phyloP scores from a whole-genome alignment of 2,797 vertebrate genomes.

The Clarias pachynema region DNA sequence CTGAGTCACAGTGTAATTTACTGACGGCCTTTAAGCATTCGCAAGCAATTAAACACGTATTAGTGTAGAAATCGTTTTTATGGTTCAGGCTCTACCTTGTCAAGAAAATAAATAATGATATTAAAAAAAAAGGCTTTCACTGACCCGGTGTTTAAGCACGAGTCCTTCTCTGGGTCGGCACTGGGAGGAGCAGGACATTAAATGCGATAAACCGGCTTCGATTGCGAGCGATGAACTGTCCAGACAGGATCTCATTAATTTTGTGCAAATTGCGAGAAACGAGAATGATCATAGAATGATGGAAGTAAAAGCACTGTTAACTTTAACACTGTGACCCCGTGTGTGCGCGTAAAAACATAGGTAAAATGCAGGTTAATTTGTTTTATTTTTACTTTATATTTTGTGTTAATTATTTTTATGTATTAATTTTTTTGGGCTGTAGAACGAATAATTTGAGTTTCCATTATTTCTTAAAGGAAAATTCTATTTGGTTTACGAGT shows the following conservation, averaged over 20 bases:
- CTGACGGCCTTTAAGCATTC: constrained; percentile 12
- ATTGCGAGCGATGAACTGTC: too few species aligned
- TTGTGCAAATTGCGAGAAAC: not conserved
- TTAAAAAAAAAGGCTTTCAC: not conserved
- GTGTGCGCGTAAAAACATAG: too few species aligned
- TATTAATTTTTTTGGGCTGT: too few species aligned
- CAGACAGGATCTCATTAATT: not conserved
- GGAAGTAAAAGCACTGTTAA: not conserved
- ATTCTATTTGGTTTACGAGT: too few species aligned
- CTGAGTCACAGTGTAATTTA: constrained; percentile 23
- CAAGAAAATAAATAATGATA: not conserved
- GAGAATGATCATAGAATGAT: not conserved
- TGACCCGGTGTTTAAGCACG: not conserved
- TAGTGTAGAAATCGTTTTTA: constrained; percentile 6
- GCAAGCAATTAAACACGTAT: constrained; percentile 25
- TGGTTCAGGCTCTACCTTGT: not conserved
- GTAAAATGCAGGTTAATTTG: too few species aligned
- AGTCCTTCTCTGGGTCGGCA: not conserved
- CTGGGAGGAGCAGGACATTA: not conserved
- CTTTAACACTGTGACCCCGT: too few species aligned
- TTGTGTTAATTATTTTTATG: too few species aligned
- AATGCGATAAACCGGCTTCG: not conserved
- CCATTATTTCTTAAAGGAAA: too few species aligned
- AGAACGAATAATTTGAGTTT: too few species aligned
- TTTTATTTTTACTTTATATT: too few species aligned